These are phyloP conservation scores for Rhimphoctona megacephalus DNA, from an alignment of 2,888 invertebrate genomes.

Conservation along the genomic window DNA sequence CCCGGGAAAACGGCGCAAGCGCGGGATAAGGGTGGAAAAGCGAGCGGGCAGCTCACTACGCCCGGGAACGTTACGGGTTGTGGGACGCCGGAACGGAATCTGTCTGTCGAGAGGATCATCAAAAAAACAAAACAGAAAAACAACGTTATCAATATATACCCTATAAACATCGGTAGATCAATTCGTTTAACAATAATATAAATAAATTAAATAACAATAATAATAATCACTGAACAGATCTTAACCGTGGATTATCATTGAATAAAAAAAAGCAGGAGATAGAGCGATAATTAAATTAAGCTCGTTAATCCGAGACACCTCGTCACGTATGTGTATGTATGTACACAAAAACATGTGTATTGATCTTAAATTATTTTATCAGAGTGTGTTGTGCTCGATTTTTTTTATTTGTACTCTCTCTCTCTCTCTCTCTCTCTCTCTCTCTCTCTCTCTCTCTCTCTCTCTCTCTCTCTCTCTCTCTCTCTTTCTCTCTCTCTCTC, in stretches of 20 bases:
- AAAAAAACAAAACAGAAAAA: slow-evolving; percentile 56
- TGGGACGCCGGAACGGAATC: slow-evolving; percentile 76
- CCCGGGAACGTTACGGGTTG: slow-evolving; percentile 83
- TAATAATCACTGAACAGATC: slow-evolving; percentile 2
- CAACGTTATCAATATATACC: slow-evolving; percentile 33
- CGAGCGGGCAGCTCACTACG: slow-evolving; percentile 83
- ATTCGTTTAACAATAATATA: neutral
- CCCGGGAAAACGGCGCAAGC: slow-evolving; percentile 79
- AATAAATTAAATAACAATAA: neutral
- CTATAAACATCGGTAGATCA: slow-evolving; percentile 43
- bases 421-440: neutral
- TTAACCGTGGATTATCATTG: slow-evolving; percentile 6
- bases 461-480: neutral
- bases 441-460: neutral
- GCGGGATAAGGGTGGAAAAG: slow-evolving; percentile 82
- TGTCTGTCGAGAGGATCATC: slow-evolving; percentile 62
- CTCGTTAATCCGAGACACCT: slow-evolving; percentile 5
- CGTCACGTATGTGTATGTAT: slow-evolving; percentile 3
- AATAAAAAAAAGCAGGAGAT: neutral
- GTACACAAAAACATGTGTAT: slow-evolving; percentile 15
- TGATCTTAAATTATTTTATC: slow-evolving; percentile 7
- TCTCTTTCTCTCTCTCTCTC: neutral
- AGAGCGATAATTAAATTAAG: slow-evolving; percentile 13
- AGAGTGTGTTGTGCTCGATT: slow-evolving; percentile 40
- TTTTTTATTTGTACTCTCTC: neutral